Base-by-base conservation (phyloP, 1,140 invertebrate genomes). In the Drosophila ogumai region DNA sequence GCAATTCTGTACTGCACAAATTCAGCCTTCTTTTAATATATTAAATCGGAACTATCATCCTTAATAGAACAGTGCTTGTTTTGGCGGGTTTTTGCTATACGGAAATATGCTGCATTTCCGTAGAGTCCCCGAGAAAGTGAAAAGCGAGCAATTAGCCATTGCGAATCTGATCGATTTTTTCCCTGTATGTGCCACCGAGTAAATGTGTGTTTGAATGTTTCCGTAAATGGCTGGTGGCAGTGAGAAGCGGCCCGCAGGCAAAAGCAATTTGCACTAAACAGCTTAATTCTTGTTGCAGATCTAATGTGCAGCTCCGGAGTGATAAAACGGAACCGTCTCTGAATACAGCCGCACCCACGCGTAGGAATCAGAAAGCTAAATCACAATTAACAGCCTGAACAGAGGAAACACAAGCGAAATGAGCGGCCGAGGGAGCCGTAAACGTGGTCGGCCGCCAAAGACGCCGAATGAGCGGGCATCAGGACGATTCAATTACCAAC, bases 381-480 rank as follows among this genome's bases (percentile, higher is more conserved):
- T 15, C 25, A 19, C 17, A 55, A n/a, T 25, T 38, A 38, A 38
- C 52, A 55, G 52, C 19, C 19, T 6, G 3, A 49, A 13, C 46
- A 56, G 44, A 50, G 32, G 13, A 43, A 60, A 68, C 25, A 32
- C 55, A 63, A 19, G 7, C 43, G 22, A 59, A 79, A 92, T 92
- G 91, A 92, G 88, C 74, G 95, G 96, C 80, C 95, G 97, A 93
- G 96, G 97, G 80, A 95, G 95, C 75, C 82, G 91, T 43, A 97
- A 98, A 93, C 95, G 97, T 93, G 97, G 97, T 81, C 95, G 97
- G 78, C 97, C 97, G 86, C 97, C 97, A 76, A 98, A 98, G 94
- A 96, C 97, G 65, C 96, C 96, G 82, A 95, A 95, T 92, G 94
- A 96, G 94, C 96, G 97, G 91, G 95, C 96, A 90, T 95, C 96